Evolutionary conservation across 2,113 vertebrate species (phyloP), one percentile per base, ranked within the genome.

Genomic region (Ursus arctos): DNA sequence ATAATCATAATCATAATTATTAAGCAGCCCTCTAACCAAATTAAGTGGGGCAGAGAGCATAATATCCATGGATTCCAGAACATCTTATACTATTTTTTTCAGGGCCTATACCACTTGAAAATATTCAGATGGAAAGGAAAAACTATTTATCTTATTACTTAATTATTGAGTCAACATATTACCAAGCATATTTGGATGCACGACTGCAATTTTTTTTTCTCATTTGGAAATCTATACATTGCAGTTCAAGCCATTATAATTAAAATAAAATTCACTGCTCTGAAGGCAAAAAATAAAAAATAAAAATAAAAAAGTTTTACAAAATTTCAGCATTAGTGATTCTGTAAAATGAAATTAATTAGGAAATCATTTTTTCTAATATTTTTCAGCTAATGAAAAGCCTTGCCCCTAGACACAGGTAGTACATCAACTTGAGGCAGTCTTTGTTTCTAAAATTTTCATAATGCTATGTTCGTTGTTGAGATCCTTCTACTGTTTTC

Each of bases 251-350:
- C 7, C 47, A 91, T 31, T 92, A 21, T 19, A 72, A 74, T 71
- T 88, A 87, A 92, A 93, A 91, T 65, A 91, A 86, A 95, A 92
- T 40, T 31, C 2, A 88, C 3, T 49, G 26, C 4, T 84, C 21
- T 92, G 4, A 80, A 18, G 19, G 21, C 7, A 74, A 57, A 51
- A 87, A 14, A 28, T 15, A 43, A 9, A 28, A 31, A 13, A 91
- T 53, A 59, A 4, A 71, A 43, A 33, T 5, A 9, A 21, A 31
- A 31, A 26, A 43, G 55, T 16, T 59, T 22, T 84, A 15, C 40
- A 85, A 67, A 81, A 82, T 22, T 53, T 93, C 40, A 67, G 9
- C 19, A 76, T 53, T 83, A 76, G 15, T 40, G 40, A 92, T 14
- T 15, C 4, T 47, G 0, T 36, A 91, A 93, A 84, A 43, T 26